These are phyloP conservation scores for Calameuta filiformis DNA, from an alignment of 2,888 invertebrate species.

Conservation along the genomic window DNA sequence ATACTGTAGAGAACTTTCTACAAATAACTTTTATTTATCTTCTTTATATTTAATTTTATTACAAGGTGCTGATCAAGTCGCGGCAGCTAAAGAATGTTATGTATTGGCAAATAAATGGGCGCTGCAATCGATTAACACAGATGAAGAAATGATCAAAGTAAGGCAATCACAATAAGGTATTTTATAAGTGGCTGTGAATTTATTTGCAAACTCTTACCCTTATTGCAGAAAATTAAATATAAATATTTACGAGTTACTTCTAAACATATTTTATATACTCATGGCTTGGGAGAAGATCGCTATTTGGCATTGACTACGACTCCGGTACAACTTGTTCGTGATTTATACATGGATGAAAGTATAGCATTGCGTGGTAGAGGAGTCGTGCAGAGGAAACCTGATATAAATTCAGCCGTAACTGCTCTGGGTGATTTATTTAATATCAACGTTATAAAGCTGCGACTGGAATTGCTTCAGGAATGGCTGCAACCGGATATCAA, in stretches of 20 bases:
- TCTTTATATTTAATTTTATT: constrained; percentile 10
- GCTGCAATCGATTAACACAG: constrained; percentile 31
- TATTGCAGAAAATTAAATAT: constrained; percentile 63
- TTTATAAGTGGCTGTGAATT: background rate
- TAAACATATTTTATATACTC: constrained; percentile 66
- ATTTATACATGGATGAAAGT: constrained; percentile 67
- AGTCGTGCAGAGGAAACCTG: constrained; percentile 56
- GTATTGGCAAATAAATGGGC: constrained; percentile 64
- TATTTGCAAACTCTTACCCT: constrained; percentile 2
- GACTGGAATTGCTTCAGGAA: constrained; percentile 60
- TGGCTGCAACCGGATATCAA: constrained; percentile 56
- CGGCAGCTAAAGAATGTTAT: constrained; percentile 67
- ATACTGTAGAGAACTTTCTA: background rate
- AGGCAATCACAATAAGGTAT: constrained; percentile 1
- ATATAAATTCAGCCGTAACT: constrained; percentile 68
- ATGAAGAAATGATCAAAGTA: constrained; percentile 23
- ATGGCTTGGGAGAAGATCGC: constrained; percentile 63
- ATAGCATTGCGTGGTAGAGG: constrained; percentile 62
- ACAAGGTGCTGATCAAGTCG: constrained; percentile 68
- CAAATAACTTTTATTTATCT: constrained; percentile 7
- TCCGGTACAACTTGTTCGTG: constrained; percentile 64
- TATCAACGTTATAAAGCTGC: constrained; percentile 61
- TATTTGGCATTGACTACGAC: constrained; percentile 64
- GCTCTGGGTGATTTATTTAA: constrained; percentile 63
- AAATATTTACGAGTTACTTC: constrained; percentile 66